A percentile compares a stretch with the other conserved stretches of the same genome.
Conservation (phyloP, 2,113 vertebrate species). For the Catharus fuscescens region DNA sequence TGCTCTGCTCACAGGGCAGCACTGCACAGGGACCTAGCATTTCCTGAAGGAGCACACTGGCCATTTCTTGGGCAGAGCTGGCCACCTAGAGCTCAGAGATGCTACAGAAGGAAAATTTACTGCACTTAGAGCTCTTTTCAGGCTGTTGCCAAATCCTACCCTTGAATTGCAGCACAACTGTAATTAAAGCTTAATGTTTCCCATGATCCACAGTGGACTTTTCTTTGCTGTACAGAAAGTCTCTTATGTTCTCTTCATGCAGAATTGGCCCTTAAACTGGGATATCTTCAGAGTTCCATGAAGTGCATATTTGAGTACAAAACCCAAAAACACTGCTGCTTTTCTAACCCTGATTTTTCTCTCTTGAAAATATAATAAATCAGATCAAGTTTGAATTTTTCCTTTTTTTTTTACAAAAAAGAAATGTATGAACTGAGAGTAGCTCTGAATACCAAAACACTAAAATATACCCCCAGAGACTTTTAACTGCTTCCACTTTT, state of each 20-base stretch:
- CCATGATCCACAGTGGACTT: constrained; percentile 48
- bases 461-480: not conserved
- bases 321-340: not conserved
- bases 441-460: not conserved
- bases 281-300: not conserved
- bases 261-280: constrained; percentile 25
- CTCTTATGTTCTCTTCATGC: constrained; percentile 31
- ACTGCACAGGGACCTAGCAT: fast-evolving
- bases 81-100: constrained; percentile 14
- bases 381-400: not conserved
- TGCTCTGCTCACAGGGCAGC: not conserved
- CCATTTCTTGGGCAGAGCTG: not conserved
- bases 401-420: not conserved
- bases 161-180: constrained; percentile 17
- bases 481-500: not conserved
- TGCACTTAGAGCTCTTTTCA: not conserved
- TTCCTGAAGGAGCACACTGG: not conserved
- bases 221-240: constrained; percentile 44
- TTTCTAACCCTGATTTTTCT: constrained; percentile 9
- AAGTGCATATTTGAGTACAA: not conserved
- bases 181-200: constrained; percentile 40
- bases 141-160: not conserved
- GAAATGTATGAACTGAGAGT: not conserved
- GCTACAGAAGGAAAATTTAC: not conserved
- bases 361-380: constrained; percentile 14